These are phyloP conservation scores for Formica aserva DNA, from an alignment of 2,888 invertebrate genomes.

Conservation along the genomic window DNA sequence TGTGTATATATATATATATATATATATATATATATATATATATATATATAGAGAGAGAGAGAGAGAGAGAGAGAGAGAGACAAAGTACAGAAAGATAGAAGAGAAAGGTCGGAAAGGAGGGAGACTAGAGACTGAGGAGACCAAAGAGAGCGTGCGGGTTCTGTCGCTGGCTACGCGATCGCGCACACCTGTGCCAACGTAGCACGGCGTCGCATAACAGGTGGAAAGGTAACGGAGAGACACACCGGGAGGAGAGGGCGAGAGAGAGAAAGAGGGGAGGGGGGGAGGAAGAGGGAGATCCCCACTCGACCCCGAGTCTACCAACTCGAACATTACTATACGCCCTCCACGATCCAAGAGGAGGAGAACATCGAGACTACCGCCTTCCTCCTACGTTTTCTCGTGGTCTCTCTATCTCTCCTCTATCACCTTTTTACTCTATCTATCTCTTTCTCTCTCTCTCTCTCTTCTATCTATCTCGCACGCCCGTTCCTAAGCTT, in stretches of 20 bases:
- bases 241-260: conserved; percentile 54
- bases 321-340: conserved; percentile 83
- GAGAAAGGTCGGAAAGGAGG: conserved; percentile 56
- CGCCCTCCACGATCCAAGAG: conserved; percentile 83
- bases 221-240: conserved; percentile 79
- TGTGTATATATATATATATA: background rate
- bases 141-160: conserved; percentile 59
- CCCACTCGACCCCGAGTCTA: conserved; percentile 78
- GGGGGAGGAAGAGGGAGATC: conserved; percentile 72
- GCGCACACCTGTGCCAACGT: conserved; percentile 79
- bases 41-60: background rate
- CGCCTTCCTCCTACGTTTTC: conserved; percentile 80
- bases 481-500: conserved; percentile 39
- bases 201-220: conserved; percentile 82
- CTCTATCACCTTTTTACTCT: conserved; percentile 53
- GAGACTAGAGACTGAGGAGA: conserved; percentile 55
- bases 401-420: conserved; percentile 60
- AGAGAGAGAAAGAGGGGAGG: conserved; percentile 59
- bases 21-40: too few species aligned
- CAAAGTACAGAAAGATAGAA: conserved; percentile 36
- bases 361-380: conserved; percentile 85
- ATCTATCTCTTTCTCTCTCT: conserved; percentile 60
- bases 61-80: background rate
- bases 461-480: conserved; percentile 30
- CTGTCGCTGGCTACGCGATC: conserved; percentile 61